phyloP scores from a whole-genome alignment of 2,797 vertebrate genomes.

The Macropus fuliginosus region DNA sequence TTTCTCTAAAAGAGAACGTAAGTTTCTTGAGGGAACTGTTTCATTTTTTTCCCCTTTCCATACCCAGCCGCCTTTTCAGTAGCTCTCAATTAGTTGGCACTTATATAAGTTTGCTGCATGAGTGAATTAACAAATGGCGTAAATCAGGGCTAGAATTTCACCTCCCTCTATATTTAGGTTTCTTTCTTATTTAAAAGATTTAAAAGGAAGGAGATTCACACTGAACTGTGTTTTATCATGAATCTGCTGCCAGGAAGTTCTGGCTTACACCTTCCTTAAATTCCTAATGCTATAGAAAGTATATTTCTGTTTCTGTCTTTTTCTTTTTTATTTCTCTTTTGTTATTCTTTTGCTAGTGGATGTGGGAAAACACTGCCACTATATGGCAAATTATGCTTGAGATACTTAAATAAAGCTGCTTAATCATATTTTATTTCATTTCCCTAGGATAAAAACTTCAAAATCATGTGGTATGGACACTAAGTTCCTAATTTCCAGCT shows the following conservation, averaged over 20 bases:
- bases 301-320: no score
- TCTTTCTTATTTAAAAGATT: not conserved
- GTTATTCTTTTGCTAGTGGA: not conserved
- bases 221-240: not conserved
- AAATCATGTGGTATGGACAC: not conserved
- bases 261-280: slow-evolving; percentile 11
- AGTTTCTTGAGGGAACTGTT: not conserved
- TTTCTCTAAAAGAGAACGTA: not conserved
- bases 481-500: not conserved
- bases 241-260: slow-evolving; percentile 39
- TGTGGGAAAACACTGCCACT: rapidly evolving
- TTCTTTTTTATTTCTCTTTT: not conserved
- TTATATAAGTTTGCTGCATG: not conserved
- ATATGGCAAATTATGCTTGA: not conserved
- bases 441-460: not conserved
- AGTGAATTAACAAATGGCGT: not conserved
- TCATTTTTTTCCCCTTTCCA: not conserved
- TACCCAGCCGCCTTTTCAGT: not conserved
- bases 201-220: slow-evolving; percentile 17
- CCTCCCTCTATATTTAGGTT: not conserved
- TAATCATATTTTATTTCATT: slow-evolving; percentile 7
- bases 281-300: not conserved
- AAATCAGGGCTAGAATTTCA: not conserved
- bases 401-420: not conserved
- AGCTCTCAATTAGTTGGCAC: not conserved